These are phyloP conservation scores for Propithecus coquereli DNA, from an alignment of 2,113 vertebrate species.

Conservation along the genomic window DNA sequence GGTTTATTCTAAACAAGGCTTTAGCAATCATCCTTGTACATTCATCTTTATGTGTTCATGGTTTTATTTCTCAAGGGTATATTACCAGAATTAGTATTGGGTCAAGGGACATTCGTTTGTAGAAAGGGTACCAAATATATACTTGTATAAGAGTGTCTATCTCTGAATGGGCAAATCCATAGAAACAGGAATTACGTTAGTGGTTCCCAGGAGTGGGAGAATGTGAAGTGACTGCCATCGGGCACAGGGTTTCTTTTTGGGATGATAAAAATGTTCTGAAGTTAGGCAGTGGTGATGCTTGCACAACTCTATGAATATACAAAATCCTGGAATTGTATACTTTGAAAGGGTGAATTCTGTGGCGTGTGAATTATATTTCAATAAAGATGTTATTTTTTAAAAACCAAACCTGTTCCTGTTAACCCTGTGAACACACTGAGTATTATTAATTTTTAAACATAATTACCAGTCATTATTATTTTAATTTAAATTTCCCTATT, in stretches of 20 bases:
- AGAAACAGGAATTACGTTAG: background rate
- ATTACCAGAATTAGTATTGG: background rate
- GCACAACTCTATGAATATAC: background rate
- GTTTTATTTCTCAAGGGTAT: background rate
- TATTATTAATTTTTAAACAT: background rate
- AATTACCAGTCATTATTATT: background rate
- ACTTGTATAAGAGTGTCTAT: background rate
- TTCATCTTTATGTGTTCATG: background rate
- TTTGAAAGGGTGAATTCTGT: background rate
- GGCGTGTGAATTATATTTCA: background rate
- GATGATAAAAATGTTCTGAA: background rate
- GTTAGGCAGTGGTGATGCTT: background rate
- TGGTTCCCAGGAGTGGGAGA: background rate
- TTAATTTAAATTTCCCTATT: background rate
- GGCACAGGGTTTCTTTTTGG: background rate
- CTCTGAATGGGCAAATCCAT: background rate
- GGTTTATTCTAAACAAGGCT: background rate
- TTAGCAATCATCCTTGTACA: background rate
- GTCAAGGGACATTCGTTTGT: background rate
- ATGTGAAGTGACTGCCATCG: background rate
- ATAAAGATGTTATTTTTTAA: background rate
- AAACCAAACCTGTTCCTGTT: background rate
- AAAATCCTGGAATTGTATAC: background rate
- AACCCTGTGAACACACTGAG: background rate
- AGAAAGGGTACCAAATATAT: background rate